Evolutionary conservation across 2,113 vertebrate species (phyloP).

Genomic region (Datnioides undecimradiatus): DNA sequence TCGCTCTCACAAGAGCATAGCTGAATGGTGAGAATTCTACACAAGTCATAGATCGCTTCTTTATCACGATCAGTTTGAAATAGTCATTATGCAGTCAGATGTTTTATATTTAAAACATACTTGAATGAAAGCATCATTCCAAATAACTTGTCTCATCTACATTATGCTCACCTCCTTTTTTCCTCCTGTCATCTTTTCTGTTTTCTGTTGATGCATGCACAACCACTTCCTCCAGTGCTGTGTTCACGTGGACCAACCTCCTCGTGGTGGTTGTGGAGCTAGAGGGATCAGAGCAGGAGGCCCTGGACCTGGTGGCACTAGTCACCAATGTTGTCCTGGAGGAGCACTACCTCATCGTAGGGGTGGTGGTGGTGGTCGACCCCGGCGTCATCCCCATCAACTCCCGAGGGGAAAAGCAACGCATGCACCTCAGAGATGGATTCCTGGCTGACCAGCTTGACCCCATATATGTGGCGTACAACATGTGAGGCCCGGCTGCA

Average conservation of each 20-base stretch:
- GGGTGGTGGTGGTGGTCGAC: constrained; percentile 96
- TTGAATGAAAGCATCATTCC: background rate
- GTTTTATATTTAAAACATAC: background rate
- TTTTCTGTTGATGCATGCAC: background rate
- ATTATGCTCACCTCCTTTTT: background rate
- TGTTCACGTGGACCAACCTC: constrained; percentile 98
- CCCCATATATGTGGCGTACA: constrained; percentile 98
- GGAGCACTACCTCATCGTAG: constrained; percentile 96
- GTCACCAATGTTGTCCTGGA: constrained; percentile 95
- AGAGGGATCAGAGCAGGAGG: constrained; percentile 95
- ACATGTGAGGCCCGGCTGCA: constrained; percentile 86
- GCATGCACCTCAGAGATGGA: constrained; percentile 97
- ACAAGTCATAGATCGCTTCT: background rate
- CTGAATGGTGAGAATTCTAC: constrained; percentile 91
- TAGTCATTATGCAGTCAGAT: background rate
- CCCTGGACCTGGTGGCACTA: constrained; percentile 92
- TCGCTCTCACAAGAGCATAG: constrained; percentile 95
- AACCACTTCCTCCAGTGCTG: constrained; percentile 84
- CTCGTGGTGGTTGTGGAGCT: constrained; percentile 97
- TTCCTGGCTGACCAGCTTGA: constrained; percentile 97
- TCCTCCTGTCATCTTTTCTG: background rate
- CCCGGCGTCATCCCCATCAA: constrained; percentile 97
- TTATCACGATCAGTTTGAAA: background rate
- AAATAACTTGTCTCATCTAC: background rate
- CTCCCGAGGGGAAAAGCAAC: constrained; percentile 96